Conservation (phyloP, 2,888 invertebrate species). For the Cryptosula pallasiana region DNA sequence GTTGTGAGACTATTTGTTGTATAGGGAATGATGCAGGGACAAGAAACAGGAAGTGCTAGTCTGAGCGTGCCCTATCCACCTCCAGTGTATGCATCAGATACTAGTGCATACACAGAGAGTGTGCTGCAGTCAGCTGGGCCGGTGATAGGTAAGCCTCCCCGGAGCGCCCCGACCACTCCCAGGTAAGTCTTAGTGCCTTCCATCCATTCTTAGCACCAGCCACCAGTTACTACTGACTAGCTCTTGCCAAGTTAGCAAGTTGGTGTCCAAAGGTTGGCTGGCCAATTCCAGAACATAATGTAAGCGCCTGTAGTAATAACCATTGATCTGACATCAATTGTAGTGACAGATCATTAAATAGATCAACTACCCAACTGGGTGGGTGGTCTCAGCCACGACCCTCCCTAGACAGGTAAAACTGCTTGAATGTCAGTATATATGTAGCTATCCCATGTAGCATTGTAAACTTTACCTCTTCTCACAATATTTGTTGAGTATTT, state of each 20-base stretch:
- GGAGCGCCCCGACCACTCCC: slow-evolving; percentile 5
- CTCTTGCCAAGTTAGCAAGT: too few relatives aligned
- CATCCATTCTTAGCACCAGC: too few relatives aligned
- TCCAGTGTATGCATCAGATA: not conserved
- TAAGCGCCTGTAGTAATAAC: too few relatives aligned
- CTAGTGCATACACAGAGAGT: slow-evolving; percentile 13
- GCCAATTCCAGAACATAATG: too few relatives aligned
- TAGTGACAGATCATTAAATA: not conserved
- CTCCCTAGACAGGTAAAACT: not conserved
- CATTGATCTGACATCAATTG: too few relatives aligned
- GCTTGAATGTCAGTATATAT: too few relatives aligned
- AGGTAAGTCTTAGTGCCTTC: slow-evolving; percentile 1
- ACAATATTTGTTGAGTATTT: too few relatives aligned
- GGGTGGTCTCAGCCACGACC: not conserved
- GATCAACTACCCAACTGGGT: not conserved
- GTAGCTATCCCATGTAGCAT: too few relatives aligned
- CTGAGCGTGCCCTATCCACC: not conserved
- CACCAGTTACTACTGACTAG: too few relatives aligned
- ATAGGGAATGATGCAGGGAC: not conserved
- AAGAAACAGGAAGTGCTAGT: not conserved
- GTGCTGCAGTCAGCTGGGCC: not conserved
- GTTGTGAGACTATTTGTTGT: too few relatives aligned
- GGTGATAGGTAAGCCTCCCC: not conserved
- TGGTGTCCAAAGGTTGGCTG: too few relatives aligned
- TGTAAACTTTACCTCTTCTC: too few relatives aligned